Conservation (phyloP, 2,888 invertebrate genomes). For the Apodemia duryi region DNA sequence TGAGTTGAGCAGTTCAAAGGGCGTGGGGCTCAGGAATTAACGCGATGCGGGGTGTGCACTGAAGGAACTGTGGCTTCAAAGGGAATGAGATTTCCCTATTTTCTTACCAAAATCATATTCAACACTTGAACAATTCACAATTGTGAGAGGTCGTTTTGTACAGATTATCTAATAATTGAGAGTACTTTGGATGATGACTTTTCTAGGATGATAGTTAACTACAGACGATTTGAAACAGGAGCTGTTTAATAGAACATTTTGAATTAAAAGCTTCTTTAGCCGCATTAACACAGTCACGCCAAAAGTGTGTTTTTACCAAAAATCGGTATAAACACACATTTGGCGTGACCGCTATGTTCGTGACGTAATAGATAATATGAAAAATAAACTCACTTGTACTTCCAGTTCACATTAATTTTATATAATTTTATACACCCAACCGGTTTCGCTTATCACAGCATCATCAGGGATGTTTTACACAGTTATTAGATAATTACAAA, state of each 20-base stretch:
- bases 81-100: conserved; percentile 65
- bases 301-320: too few relatives aligned
- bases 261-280: too few relatives aligned
- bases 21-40: conserved; percentile 64
- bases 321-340: too few relatives aligned
- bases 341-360: too few relatives aligned
- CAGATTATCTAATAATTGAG: conserved; percentile 11
- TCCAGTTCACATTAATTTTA: too few relatives aligned
- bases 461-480: too few relatives aligned
- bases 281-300: too few relatives aligned
- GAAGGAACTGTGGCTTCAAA: conserved; percentile 65
- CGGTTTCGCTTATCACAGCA: too few relatives aligned
- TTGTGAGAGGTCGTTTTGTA: conserved; percentile 3
- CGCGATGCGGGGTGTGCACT: conserved; percentile 68
- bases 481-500: too few relatives aligned
- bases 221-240: neutral
- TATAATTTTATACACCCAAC: too few relatives aligned
- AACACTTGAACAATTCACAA: conserved; percentile 31
- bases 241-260: neutral
- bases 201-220: conserved; percentile 1
- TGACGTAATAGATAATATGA: too few relatives aligned
- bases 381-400: too few relatives aligned
- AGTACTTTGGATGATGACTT: neutral
- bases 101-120: conserved; percentile 51
- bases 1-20: conserved; percentile 76